A percentile compares a stretch with the other conserved stretches of the same genome.
Evolutionary conservation across 2,888 invertebrate genomes (phyloP).

Genomic region (Trilocha varians): DNA sequence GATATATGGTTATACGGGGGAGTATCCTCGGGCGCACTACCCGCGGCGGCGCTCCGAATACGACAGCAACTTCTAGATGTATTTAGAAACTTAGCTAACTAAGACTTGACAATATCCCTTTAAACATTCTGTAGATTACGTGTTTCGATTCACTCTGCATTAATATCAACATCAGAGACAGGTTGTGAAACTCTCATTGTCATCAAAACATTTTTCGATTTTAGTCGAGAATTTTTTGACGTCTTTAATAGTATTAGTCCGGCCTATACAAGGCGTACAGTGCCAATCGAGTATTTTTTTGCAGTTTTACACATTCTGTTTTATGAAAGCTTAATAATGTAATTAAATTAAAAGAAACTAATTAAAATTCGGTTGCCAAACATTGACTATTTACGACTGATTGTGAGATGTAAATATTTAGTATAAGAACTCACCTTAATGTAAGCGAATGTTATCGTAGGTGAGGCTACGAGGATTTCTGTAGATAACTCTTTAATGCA

Average conservation of each 20-base stretch:
- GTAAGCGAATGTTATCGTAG: conserved; percentile 43
- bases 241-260: conserved; percentile 58
- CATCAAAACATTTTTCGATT: conserved; percentile 31
- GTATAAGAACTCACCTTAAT: conserved; percentile 61
- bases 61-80: conserved; percentile 82
- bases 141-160: conserved; percentile 30
- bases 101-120: conserved; percentile 40
- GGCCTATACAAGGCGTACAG: conserved; percentile 56
- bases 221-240: conserved; percentile 38
- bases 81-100: conserved; percentile 26
- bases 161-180: conserved; percentile 45
- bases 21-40: conserved; percentile 69
- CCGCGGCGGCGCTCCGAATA: conserved; percentile 81
- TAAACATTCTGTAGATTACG: conserved; percentile 42
- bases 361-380: conserved; percentile 59
- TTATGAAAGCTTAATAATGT: conserved; percentile 27
- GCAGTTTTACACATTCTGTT: conserved; percentile 31
- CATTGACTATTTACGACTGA: conserved; percentile 65
- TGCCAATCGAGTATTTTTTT: conserved; percentile 48
- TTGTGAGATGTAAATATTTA: conserved; percentile 69
- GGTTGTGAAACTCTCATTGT: conserved; percentile 60
- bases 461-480: conserved; percentile 48
- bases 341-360: conserved; percentile 28
- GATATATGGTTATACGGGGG: conserved; percentile 68
- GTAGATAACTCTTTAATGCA: conserved; percentile 63